Evolutionary conservation across 2,888 invertebrate genomes (phyloP), one percentile per base, ranked within the genome.

Genomic region (Sycophila texana): DNA sequence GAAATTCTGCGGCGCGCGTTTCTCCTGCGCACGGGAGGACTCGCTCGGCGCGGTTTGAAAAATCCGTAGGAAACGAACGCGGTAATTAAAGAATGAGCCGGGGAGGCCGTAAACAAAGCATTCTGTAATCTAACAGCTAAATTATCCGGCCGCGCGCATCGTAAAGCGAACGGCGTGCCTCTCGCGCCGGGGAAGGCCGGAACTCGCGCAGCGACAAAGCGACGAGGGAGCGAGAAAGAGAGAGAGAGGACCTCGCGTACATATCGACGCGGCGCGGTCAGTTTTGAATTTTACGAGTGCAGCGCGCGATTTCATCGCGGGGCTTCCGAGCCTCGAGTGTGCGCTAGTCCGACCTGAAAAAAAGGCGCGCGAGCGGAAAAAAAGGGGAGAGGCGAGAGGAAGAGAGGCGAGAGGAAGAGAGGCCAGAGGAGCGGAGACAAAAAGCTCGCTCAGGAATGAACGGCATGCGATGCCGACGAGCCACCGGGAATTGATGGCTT

Each of bases 111-210:
- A 71, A 77, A 77, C 65, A 66, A 66, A 67, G 58, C 61, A 53
- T 73, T 77, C 61, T 60, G 72, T 67, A 77, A 73, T 77, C 67
- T 67, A 77, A 73, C 67, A 60, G 61, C 72, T 67, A 67, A 60
- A 73, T 77, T 67, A 67, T 73, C 61, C 49, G 47, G 1, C 61
- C 12, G 7, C n/a, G 51, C 67, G 18, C 18, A 51, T 26, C 77
- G 68, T 68, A 76, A 76, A 61, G 16, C 47, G 39, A 16, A 39
- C 26, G 12, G 26, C 26, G 22, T 16, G 26, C 26, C 58, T 57
- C 16, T 57, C n/a, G 12, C 57, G 10, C 0, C n/a, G 26, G 53
- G 53, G 53, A 66, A 51, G 73, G 53, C 75, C 72, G 65, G 30
- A 74, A 77, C 65, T 78, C 63, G 60, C 39, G 63, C 30, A 67